Base-by-base conservation (phyloP, 1,140 invertebrate species). In the Rhagoletis pomonella region DNA sequence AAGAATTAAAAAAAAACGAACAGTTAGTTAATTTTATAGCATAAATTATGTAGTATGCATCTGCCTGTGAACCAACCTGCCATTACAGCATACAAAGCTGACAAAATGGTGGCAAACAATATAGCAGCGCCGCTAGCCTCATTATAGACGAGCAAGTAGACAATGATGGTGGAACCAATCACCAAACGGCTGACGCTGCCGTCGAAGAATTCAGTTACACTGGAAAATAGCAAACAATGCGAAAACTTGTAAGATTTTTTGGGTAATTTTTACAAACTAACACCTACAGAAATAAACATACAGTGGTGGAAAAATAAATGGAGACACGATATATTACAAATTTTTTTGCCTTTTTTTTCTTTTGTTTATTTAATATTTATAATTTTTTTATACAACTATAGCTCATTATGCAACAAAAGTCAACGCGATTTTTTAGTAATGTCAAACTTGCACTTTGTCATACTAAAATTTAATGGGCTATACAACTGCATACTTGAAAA, bases 121-220 rank as follows among this genome's bases (percentile, higher is more conserved):
- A 91, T 67, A 12, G 89, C 89, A 1, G 90, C 86, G 3, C 90
- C 91, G 0, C 90, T 90, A 1, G 91, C 90, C 87, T 93, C 92
- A 90, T 93, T 93, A 88, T 91, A 93, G 67, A 89, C 89, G 55
- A 92, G 90, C 77, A 93, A 85, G 87, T 92, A 90, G 81, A 89
- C 89, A 10, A 93, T 88, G 4, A 93, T 88, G 6, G 92, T 88
- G 59, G 90, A 88, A 73, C 92, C 92, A 64, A 93, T 86, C 17
- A 90, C 91, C 89, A 92, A 87, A 47, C 92, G 91, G 50, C 90
- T 91, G n/a, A 90, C 91, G 87, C 89, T 91, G 64, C 91, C 91
- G 86, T 89, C 90, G 87, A 91, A 92, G 17, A 92, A 90, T 42
- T 64, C 12, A 89, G 88, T 29, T 90, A 90, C 55, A 91, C 50